These are phyloP conservation scores for Drosophila murphyi DNA, from an alignment of 1,140 invertebrate genomes.

Conservation along the genomic window DNA sequence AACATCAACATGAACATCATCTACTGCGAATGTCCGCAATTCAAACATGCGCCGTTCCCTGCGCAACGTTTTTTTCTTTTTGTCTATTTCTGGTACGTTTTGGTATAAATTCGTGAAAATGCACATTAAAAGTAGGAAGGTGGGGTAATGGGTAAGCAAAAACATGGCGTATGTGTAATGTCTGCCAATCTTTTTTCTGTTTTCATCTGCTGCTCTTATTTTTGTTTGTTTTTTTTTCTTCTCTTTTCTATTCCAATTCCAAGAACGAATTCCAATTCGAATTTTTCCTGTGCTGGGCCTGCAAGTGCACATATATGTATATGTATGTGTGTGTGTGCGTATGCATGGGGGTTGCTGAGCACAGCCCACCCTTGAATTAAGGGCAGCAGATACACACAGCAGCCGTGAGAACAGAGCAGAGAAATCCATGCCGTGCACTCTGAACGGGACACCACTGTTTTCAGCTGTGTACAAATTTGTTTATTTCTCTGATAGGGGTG, in stretches of 20 bases:
- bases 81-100: background rate
- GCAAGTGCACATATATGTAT: slow-evolving; percentile 21
- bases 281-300: slow-evolving; percentile 23
- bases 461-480: background rate
- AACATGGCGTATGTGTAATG: slow-evolving; percentile 64
- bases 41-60: slow-evolving; percentile 73
- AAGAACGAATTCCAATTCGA: slow-evolving; percentile 52
- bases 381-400: slow-evolving; percentile 54
- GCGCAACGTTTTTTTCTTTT: slow-evolving; percentile 26
- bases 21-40: slow-evolving; percentile 79
- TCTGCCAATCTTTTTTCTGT: slow-evolving; percentile 5
- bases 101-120: background rate
- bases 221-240: slow-evolving; percentile 11
- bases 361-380: slow-evolving; percentile 42
- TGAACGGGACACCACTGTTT: slow-evolving; percentile 35
- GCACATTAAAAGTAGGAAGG: background rate
- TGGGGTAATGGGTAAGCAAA: too few species aligned
- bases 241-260: slow-evolving; percentile 28
- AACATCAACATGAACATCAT: background rate
- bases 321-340: slow-evolving; percentile 25
- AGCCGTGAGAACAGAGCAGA: slow-evolving; percentile 18
- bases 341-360: slow-evolving; percentile 44
- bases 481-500: background rate
- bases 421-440: background rate
- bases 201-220: slow-evolving; percentile 2